Evolutionary conservation across 2,888 invertebrate species (phyloP), one percentile per base, ranked within the genome.

Genomic region (Bruchidius siliquastri): DNA sequence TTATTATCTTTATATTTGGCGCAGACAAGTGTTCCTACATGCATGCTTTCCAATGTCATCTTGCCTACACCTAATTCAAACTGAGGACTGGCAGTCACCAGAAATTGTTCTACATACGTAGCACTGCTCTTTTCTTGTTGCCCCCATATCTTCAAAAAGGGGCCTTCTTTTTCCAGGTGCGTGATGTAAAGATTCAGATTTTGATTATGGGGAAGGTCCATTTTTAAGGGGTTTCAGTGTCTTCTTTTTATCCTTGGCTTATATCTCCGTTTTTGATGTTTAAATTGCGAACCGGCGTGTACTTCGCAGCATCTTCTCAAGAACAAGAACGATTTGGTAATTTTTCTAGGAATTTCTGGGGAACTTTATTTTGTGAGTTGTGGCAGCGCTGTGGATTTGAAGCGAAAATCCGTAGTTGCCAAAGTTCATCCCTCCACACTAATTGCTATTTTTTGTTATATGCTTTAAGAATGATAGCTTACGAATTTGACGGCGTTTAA

Each of bases 111-210:
- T 70, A 92, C 85, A 82, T 88, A 88, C 72, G 90, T 83, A 0
- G 90, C 88, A 69, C 89, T 85, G 75, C 87, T 87, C 80, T 90
- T 89, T 80, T 92, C 91, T 0, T 88, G 86, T 85, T 94, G 94
- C 30, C 93, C 94, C 88, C 91, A 92, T 82, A 94, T 88, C 87
- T 90, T 92, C 75, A 94, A 85, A 82, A 92, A 91, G 74, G 90
- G 90, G 32, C 92, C 91, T 76, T 92, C 91, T 72, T 90, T 89
- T 81, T 93, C 93, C 77, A 94, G 89, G 86, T 91, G 90, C 76
- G 93, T 93, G 81, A 92, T 89, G 74, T 82, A 85, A 71, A 85
- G 76, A 74, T 76, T 79, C 32, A 80, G 10, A 22, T 76, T 73
- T 76, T 49, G 49, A 49, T 49, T 49, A 49, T 49, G 49, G 10